A percentile compares a stretch with the other conserved stretches of the same genome.
phyloP scores from a whole-genome alignment of 1,140 invertebrate species.

The Aphaenogaster ashmeadi region DNA sequence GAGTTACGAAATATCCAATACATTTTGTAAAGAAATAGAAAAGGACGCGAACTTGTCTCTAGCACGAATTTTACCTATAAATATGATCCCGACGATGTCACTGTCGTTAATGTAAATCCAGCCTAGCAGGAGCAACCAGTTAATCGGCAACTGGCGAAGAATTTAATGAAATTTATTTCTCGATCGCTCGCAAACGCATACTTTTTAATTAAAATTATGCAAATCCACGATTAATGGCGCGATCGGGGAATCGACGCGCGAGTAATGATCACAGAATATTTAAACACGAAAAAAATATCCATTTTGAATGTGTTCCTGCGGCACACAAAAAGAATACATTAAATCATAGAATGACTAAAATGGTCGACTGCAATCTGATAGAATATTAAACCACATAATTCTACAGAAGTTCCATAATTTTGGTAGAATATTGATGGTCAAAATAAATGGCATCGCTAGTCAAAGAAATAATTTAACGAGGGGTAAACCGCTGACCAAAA shows the following conservation, averaged over 20 bases:
- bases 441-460: background rate
- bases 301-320: constrained; percentile 34
- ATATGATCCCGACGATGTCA: constrained; percentile 25
- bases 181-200: constrained; percentile 48
- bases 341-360: constrained; percentile 34
- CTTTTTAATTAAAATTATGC: constrained; percentile 79
- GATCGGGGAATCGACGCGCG: constrained; percentile 44
- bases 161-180: constrained; percentile 77
- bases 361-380: constrained; percentile 8
- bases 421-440: background rate
- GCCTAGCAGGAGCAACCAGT: constrained; percentile 30
- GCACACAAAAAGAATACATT: constrained; percentile 66
- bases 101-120: constrained; percentile 35
- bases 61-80: constrained; percentile 34
- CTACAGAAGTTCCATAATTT: constrained; percentile 11
- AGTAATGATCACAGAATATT: constrained; percentile 65
- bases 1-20: constrained; percentile 10
- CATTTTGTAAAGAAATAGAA: constrained; percentile 17
- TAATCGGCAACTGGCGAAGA: constrained; percentile 63
- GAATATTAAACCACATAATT: constrained; percentile 30
- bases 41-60: constrained; percentile 28
- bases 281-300: constrained; percentile 58
- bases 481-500: no score
- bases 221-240: constrained; percentile 75
- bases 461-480: constrained; percentile 30